Percentiles rank a stretch among this genome's conserved stretches.
Evolutionary conservation across 2,113 vertebrate species (phyloP).

Genomic region (Hippocampus comes): DNA sequence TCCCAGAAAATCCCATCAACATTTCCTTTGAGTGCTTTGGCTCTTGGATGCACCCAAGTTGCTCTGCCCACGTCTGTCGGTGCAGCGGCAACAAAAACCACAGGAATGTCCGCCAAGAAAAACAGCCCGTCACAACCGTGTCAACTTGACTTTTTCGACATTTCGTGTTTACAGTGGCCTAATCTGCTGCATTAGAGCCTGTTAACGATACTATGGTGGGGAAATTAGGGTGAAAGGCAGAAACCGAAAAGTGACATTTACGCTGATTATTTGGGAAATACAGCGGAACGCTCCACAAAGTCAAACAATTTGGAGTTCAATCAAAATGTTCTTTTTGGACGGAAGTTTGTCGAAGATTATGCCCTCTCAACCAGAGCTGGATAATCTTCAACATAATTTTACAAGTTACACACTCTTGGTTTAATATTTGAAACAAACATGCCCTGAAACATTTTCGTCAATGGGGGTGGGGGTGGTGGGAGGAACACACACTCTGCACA

Average conservation of each 20-base stretch:
- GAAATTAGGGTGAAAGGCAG: neutral
- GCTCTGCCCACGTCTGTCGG: slow-evolving; percentile 4
- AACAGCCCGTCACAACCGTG: neutral
- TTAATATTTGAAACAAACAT: too few relatives aligned
- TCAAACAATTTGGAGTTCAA: neutral
- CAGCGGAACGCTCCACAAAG: neutral
- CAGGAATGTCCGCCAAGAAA: slow-evolving; percentile 1
- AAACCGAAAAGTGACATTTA: neutral
- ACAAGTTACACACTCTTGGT: too few relatives aligned
- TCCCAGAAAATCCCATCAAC: slow-evolving; percentile 1
- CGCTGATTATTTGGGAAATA: neutral
- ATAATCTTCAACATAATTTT: too few relatives aligned
- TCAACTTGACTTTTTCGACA: slow-evolving; percentile 6
- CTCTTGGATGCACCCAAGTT: slow-evolving; percentile 6
- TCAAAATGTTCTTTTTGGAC: neutral
- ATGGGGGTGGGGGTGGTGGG: too few relatives aligned
- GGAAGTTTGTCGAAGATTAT: too few relatives aligned
- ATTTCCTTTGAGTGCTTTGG: neutral
- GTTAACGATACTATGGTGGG: neutral
- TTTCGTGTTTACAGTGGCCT: slow-evolving; percentile 3
- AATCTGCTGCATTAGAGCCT: neutral
- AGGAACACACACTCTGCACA: too few relatives aligned
- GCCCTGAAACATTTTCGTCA: too few relatives aligned
- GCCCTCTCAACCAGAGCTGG: too few relatives aligned
- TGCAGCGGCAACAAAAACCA: neutral